Percentiles rank a stretch among this genome's conserved stretches.
These are phyloP conservation scores for Fundulus diaphanus DNA, from an alignment of 2,797 vertebrate genomes.

Conservation along the genomic window DNA sequence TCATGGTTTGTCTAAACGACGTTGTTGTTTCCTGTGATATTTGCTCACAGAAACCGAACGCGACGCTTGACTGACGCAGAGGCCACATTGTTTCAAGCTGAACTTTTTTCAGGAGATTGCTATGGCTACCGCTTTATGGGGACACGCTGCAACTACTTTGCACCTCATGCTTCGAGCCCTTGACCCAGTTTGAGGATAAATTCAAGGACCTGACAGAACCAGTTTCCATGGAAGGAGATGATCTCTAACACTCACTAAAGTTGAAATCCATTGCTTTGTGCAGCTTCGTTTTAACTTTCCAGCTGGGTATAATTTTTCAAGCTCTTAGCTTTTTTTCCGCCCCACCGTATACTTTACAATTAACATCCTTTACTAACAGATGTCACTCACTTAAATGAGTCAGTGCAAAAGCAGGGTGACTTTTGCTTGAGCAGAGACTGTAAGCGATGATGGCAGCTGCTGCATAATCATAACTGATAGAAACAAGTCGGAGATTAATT, in stretches of 20 bases:
- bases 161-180: slow-evolving; percentile 45
- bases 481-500: neutral
- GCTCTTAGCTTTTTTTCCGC: neutral
- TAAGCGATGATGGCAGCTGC: neutral
- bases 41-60: slow-evolving; percentile 12
- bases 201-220: slow-evolving; percentile 33
- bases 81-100: slow-evolving; percentile 39
- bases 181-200: slow-evolving; percentile 59
- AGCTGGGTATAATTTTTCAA: neutral
- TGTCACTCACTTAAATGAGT: slow-evolving; percentile 4
- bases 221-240: slow-evolving; percentile 21
- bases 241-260: slow-evolving; percentile 1
- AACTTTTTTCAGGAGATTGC: slow-evolving; percentile 40
- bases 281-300: neutral
- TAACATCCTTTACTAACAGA: neutral
- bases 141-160: slow-evolving; percentile 19
- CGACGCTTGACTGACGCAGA: slow-evolving; percentile 11
- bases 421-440: neutral
- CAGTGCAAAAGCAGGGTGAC: neutral
- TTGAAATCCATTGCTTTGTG: neutral
- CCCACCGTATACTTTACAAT: neutral
- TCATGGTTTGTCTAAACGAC: neutral
- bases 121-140: slow-evolving; percentile 42
- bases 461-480: neutral
- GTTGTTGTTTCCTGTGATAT: neutral